Conservation (phyloP, 2,888 invertebrate species). For the Agonopterix subpropinquella region DNA sequence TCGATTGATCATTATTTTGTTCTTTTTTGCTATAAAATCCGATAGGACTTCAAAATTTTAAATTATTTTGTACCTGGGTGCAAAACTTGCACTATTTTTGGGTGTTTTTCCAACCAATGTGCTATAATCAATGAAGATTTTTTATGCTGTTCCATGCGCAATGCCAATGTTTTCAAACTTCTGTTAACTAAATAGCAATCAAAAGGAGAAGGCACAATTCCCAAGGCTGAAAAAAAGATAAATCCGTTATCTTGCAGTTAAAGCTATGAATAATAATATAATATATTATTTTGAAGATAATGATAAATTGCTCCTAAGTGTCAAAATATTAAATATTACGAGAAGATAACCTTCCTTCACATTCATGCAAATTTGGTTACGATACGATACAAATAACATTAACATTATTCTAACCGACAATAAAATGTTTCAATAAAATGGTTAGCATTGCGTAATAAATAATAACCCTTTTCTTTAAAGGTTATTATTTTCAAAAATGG, state of each 20-base stretch:
- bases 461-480: too few relatives aligned
- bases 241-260: background rate
- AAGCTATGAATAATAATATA: too few relatives aligned
- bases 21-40: background rate
- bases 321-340: too few relatives aligned
- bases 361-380: too few relatives aligned
- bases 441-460: too few relatives aligned
- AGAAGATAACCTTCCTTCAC: too few relatives aligned
- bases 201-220: constrained; percentile 96
- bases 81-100: constrained; percentile 85
- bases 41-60: background rate
- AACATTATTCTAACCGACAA: too few relatives aligned
- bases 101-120: constrained; percentile 86
- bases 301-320: too few relatives aligned
- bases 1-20: background rate
- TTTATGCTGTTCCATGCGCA: constrained; percentile 94
- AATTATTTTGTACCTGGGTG: constrained; percentile 81
- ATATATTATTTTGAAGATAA: too few relatives aligned
- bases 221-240: constrained; percentile 80
- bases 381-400: too few relatives aligned
- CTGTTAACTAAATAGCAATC: constrained; percentile 96
- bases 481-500: too few relatives aligned
- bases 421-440: too few relatives aligned
- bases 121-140: constrained; percentile 86
- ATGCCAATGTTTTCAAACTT: constrained; percentile 93